Percentiles rank a stretch among this genome's conserved stretches.
Conservation (phyloP, 2,113 vertebrate species). For the Taxidea taxus region DNA sequence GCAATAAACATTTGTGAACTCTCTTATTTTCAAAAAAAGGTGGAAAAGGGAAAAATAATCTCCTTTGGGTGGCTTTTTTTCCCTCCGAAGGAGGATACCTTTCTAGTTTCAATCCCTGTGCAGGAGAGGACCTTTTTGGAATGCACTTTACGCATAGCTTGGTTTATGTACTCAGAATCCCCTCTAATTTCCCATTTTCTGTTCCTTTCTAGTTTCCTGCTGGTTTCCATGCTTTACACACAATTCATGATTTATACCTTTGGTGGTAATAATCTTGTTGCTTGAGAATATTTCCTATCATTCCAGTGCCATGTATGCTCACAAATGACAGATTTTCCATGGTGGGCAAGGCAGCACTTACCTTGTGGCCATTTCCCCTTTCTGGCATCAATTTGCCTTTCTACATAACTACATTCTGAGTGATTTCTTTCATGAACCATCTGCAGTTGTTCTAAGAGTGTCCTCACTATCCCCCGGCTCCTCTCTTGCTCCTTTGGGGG, state of each 20-base stretch:
- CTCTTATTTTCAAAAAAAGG: background rate
- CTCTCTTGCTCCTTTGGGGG: background rate
- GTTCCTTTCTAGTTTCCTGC: background rate
- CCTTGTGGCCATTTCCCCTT: fast-evolving
- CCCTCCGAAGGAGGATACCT: background rate
- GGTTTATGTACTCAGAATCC: background rate
- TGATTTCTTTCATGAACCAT: background rate
- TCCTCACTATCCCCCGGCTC: no score
- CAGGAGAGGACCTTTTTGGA: background rate
- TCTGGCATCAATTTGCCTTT: background rate
- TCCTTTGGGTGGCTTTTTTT: background rate
- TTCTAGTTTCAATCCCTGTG: background rate
- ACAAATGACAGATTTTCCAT: background rate
- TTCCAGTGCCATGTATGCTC: background rate
- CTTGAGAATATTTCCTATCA: background rate
- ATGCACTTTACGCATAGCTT: background rate
- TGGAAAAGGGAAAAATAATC: background rate
- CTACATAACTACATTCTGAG: background rate
- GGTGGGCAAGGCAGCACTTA: background rate
- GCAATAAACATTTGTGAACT: background rate
- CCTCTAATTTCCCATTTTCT: background rate
- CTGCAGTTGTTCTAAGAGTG: background rate
- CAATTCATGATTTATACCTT: background rate
- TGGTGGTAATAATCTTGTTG: background rate
- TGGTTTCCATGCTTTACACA: background rate